Percentiles rank a stretch among this genome's conserved stretches.
Conservation (phyloP, 1,140 invertebrate species). For the Caenorhabditis remanei region DNA sequence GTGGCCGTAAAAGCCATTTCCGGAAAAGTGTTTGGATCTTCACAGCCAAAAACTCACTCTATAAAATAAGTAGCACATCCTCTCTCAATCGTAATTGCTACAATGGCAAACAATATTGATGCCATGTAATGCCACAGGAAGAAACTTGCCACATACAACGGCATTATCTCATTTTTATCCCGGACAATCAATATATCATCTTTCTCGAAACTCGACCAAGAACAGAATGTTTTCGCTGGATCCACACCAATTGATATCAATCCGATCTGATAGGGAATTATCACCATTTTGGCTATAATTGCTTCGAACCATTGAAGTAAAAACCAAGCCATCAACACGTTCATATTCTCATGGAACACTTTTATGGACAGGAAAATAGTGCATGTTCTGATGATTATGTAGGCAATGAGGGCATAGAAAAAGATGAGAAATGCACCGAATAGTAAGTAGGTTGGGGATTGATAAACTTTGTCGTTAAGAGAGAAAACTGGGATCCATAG, state of each 20-base stretch:
- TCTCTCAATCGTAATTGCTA: neutral
- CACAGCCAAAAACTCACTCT: slow-evolving; percentile 20
- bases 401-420: neutral
- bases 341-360: slow-evolving; percentile 18
- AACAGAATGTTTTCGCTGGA: neutral
- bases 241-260: neutral
- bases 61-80: neutral
- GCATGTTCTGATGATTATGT: neutral
- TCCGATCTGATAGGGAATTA: slow-evolving; percentile 6
- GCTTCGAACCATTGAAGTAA: slow-evolving; percentile 3
- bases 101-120: neutral
- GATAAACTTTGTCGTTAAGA: neutral
- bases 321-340: slow-evolving; percentile 1
- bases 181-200: neutral
- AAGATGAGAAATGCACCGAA: neutral
- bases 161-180: neutral
- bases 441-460: neutral
- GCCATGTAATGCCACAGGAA: neutral
- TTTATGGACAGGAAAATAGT: neutral
- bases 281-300: neutral
- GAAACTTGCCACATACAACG: neutral
- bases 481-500: slow-evolving; percentile 1
- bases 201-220: neutral
- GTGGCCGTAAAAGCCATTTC: too few species aligned
- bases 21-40: too few species aligned